Evolutionary conservation across 2,113 vertebrate species (phyloP).

Genomic region (Felis chaus): DNA sequence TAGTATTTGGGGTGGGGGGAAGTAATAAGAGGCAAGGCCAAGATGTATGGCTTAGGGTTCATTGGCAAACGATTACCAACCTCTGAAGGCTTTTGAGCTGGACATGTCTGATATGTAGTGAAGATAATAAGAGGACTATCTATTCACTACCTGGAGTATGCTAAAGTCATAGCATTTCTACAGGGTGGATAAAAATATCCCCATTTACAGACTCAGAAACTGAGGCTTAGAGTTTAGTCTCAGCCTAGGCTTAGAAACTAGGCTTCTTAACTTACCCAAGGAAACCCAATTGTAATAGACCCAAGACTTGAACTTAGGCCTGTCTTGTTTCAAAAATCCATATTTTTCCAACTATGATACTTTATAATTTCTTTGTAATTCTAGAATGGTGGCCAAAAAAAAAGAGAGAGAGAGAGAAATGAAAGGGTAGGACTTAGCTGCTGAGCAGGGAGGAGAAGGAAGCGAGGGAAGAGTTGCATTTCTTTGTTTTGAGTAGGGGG

Average conservation of each 20-base stretch:
- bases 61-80: background rate
- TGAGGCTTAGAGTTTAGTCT: background rate
- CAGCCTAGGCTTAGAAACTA: no score
- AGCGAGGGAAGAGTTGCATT: background rate
- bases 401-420: background rate
- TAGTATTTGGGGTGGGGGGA: background rate
- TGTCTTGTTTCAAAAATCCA: slow-evolving; percentile 35
- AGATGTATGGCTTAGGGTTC: background rate
- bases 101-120: background rate
- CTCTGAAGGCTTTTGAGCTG: background rate
- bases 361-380: background rate
- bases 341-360: background rate
- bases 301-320: background rate
- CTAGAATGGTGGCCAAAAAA: background rate
- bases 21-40: background rate
- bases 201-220: background rate
- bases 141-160: background rate
- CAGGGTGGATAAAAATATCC: background rate
- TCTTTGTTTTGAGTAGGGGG: background rate
- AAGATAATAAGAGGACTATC: background rate
- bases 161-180: background rate
- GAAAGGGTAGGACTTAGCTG: background rate
- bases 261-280: background rate
- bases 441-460: background rate
- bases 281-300: background rate